phyloP scores from a whole-genome alignment of 1,140 invertebrate genomes.

The Phenacoccus solenopsis region DNA sequence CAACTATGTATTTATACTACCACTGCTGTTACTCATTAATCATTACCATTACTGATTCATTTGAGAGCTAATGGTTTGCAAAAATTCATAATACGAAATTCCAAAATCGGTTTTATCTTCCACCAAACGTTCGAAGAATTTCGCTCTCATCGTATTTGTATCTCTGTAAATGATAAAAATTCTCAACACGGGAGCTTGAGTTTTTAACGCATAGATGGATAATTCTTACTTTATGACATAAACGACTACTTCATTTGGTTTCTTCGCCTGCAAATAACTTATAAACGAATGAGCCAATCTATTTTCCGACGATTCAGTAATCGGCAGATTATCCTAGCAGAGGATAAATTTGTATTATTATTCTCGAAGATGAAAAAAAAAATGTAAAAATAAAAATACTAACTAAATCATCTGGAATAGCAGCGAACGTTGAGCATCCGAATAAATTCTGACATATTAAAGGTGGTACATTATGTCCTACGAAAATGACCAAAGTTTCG shows the following conservation, averaged over 20 bases:
- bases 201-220: neutral
- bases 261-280: neutral
- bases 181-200: too few species aligned
- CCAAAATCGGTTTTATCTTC: slow-evolving; percentile 89
- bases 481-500: slow-evolving; percentile 69
- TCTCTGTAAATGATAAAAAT: slow-evolving; percentile 49
- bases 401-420: slow-evolving; percentile 53
- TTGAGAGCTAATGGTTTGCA: slow-evolving; percentile 87
- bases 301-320: slow-evolving; percentile 24
- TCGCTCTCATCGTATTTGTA: slow-evolving; percentile 64
- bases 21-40: too few species aligned
- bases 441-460: slow-evolving; percentile 62
- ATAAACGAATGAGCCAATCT: slow-evolving; percentile 19
- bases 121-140: slow-evolving; percentile 79
- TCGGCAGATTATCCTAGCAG: neutral
- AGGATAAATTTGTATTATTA: neutral
- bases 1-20: too few species aligned
- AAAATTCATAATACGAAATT: slow-evolving; percentile 94
- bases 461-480: slow-evolving; percentile 66
- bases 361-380: neutral
- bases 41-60: too few species aligned
- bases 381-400: slow-evolving; percentile 27
- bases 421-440: slow-evolving; percentile 45
- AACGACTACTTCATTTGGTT: slow-evolving; percentile 6
- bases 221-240: neutral